These are phyloP conservation scores for Phaonia tiefii DNA, from an alignment of 2,888 invertebrate genomes.

Conservation along the genomic window DNA sequence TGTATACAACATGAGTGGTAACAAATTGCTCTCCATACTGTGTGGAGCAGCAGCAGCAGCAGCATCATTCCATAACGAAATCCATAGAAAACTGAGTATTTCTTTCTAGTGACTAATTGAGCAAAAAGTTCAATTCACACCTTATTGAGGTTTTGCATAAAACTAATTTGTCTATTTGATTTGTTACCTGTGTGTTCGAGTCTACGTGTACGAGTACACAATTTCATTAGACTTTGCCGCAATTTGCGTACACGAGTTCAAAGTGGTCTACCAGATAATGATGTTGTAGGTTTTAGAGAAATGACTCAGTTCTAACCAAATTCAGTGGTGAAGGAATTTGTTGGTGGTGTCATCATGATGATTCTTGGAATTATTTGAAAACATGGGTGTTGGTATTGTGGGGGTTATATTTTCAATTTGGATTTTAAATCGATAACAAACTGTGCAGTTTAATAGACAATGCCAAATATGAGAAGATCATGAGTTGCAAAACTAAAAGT, in stretches of 20 bases:
- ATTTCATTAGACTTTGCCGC: not conserved
- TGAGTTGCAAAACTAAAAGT: not conserved
- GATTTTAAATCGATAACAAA: too few relatives aligned
- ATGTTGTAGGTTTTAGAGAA: not conserved
- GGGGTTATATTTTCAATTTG: not conserved
- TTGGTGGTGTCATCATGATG: constrained; percentile 6
- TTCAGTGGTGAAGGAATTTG: not conserved
- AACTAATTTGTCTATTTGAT: too few relatives aligned
- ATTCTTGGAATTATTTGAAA: not conserved
- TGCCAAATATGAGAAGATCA: constrained; percentile 14
- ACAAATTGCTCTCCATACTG: constrained; percentile 2
- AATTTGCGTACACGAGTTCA: not conserved
- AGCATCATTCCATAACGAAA: not conserved
- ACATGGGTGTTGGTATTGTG: not conserved
- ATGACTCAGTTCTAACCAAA: not conserved
- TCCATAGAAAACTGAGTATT: not conserved
- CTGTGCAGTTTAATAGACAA: not conserved
- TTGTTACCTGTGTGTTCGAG: too few relatives aligned
- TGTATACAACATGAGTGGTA: not conserved
- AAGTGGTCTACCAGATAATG: not conserved
- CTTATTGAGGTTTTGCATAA: not conserved
- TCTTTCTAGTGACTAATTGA: constrained; percentile 5
- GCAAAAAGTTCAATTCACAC: constrained; percentile 4
- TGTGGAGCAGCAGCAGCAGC: not conserved
- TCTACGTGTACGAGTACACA: too few relatives aligned